Conservation (phyloP, 1,140 invertebrate species). For the Macrostomum lignano region DNA sequence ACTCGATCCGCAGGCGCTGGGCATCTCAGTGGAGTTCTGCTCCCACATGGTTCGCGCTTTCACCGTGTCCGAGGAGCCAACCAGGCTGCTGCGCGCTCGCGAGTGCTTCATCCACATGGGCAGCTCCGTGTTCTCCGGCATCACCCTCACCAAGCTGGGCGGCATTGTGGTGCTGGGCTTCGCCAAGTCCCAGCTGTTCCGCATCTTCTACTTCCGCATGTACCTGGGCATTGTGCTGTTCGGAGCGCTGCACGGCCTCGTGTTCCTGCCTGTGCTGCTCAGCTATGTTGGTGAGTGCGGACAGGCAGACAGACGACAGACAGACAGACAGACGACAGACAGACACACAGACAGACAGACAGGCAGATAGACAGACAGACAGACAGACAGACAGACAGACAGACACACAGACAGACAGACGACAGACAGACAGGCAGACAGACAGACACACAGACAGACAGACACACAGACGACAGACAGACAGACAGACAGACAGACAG, state of each 20-base stretch:
- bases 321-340: too few species aligned
- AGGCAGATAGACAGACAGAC: too few species aligned
- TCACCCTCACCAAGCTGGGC: conserved; percentile 67
- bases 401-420: too few species aligned
- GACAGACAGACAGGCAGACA: too few species aligned
- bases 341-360: too few species aligned
- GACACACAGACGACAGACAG: too few species aligned
- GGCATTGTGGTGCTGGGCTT: conserved; percentile 65
- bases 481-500: too few species aligned
- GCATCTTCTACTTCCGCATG: conserved; percentile 82
- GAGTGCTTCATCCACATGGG: conserved; percentile 48
- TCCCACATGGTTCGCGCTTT: conserved; percentile 58
- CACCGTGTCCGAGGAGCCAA: conserved; percentile 35
- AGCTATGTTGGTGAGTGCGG: conserved; percentile 68
- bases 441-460: too few species aligned
- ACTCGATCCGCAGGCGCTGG: too few species aligned
- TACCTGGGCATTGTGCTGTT: conserved; percentile 61
- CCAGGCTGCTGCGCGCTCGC: conserved; percentile 35
- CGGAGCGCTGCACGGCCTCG: conserved; percentile 55
- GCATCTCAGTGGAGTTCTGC: conserved; percentile 76
- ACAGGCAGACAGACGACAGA: too few species aligned
- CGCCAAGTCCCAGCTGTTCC: conserved; percentile 67
- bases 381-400: too few species aligned
- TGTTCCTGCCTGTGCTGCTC: conserved; percentile 61
- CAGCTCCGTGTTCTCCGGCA: conserved; percentile 65